Evolutionary conservation across 2,797 vertebrate species (phyloP), one percentile per base, ranked within the genome.

Genomic region (Emydoidea blandingii): DNA sequence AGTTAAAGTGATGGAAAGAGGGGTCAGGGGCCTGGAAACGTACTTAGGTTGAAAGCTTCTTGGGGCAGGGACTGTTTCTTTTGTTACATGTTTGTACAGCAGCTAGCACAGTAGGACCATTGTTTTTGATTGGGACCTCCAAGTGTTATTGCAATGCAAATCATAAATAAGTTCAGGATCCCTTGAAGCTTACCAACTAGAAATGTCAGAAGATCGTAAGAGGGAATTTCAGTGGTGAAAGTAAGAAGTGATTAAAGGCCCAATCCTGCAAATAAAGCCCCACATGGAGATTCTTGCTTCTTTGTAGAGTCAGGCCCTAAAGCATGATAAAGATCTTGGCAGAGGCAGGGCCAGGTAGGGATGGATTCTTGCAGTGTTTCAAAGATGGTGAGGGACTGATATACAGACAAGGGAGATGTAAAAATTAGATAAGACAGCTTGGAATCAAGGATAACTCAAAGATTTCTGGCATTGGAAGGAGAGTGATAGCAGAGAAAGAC

Each of bases 21-120:
- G 9, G 65, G 1, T 34, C 4, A 8, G 14, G 5, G 12, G 54
- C 25, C 59, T 44, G 27, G 5, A 52, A 49, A 83, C 74, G 4
- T 72, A 49, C 7, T 79, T 89, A 6, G 1, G 31, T 53, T 72
- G 68, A 72, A 72, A 41, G 37, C 21, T 72, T 10, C 10, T 68
- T 72, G 37, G 19, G 19, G 16, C 65, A 72, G 19, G 21, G 10
- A 41, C n/a, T 21, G n/a, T 3, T 31, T 18, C 53, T 76, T 76
- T 78, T 88, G 59, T 4, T 25, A 23, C 14, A 6, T 37, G 1
- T 47, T 15, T 56, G 59, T 80, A 1, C 27, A 31, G 54, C 91
- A 79, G 16, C 92, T 23, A 19, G 11, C 47, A 31, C 0, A 0
- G 12, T 1, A 19, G 6, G 34, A 23, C 19, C 19, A 41, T 72